A percentile compares a stretch with the other conserved stretches of the same genome.
These are phyloP conservation scores for Pitta sordida DNA, from an alignment of 2,113 vertebrate genomes.

Conservation along the genomic window DNA sequence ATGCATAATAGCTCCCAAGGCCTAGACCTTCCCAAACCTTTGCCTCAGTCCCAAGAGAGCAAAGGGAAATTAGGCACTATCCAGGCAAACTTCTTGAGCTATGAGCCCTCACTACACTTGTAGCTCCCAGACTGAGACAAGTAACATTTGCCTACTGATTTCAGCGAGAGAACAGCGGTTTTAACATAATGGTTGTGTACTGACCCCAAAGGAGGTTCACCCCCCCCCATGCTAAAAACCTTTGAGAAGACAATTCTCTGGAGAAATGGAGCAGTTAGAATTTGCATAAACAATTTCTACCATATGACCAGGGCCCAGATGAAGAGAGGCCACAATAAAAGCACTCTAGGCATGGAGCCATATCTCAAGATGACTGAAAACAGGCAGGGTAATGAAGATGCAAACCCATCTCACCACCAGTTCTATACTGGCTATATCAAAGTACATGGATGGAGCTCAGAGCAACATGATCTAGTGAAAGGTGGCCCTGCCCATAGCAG, in stretches of 20 bases:
- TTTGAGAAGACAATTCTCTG: background rate
- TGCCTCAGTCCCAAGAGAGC: background rate
- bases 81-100: background rate
- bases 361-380: background rate
- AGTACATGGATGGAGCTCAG: background rate
- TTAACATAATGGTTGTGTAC: background rate
- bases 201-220: background rate
- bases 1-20: background rate
- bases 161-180: background rate
- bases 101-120: background rate
- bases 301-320: background rate
- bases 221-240: background rate
- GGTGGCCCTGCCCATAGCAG: background rate
- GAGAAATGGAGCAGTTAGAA: background rate
- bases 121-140: background rate
- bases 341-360: background rate
- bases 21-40: background rate
- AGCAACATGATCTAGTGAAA: background rate
- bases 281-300: background rate
- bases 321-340: constrained; percentile 17
- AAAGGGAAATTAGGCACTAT: background rate
- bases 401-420: background rate
- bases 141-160: background rate
- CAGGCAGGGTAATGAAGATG: background rate
- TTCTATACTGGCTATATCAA: background rate